Evolutionary conservation across 2,113 vertebrate species (phyloP).

Genomic region (Synchiropus splendidus): DNA sequence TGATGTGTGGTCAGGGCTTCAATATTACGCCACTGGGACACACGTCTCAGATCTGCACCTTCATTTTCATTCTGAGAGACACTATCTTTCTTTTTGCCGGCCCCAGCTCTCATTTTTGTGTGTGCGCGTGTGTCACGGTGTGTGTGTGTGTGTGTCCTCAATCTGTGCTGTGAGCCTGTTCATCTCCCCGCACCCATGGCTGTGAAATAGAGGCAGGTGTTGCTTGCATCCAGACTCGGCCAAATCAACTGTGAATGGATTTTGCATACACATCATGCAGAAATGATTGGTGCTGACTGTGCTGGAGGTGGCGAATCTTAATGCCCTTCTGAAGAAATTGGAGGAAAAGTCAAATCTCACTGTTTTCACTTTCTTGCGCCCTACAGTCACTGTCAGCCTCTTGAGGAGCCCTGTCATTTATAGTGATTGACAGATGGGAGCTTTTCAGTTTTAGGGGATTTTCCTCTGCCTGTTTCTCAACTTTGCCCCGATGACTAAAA

Average conservation of each 20-base stretch:
- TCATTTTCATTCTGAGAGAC: constrained; percentile 43
- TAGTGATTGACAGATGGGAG: constrained; percentile 23
- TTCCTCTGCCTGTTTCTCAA: not conserved
- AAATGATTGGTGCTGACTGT: constrained; percentile 15
- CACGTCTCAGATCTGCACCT: constrained; percentile 38
- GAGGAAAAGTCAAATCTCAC: not conserved
- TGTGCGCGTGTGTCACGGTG: not conserved
- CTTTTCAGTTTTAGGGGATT: not conserved
- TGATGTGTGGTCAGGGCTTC: constrained; percentile 38
- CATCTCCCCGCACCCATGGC: constrained; percentile 15
- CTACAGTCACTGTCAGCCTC: constrained; percentile 10
- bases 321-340: constrained; percentile 17
- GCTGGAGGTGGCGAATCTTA: constrained; percentile 18
- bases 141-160: constrained; percentile 11
- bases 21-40: constrained; percentile 20
- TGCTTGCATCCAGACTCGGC: constrained; percentile 17
- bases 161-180: constrained; percentile 28
- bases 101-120: not conserved
- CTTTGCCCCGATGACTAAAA: too few relatives aligned
- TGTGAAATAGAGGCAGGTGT: constrained; percentile 31
- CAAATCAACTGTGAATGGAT: constrained; percentile 39
- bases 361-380: constrained; percentile 11
- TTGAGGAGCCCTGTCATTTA: constrained; percentile 27
- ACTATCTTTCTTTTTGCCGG: constrained; percentile 17
- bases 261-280: constrained; percentile 21